Evolutionary conservation across 2,113 vertebrate species (phyloP), one percentile per base, ranked within the genome.

Genomic region (Xiphophorus couchianus): DNA sequence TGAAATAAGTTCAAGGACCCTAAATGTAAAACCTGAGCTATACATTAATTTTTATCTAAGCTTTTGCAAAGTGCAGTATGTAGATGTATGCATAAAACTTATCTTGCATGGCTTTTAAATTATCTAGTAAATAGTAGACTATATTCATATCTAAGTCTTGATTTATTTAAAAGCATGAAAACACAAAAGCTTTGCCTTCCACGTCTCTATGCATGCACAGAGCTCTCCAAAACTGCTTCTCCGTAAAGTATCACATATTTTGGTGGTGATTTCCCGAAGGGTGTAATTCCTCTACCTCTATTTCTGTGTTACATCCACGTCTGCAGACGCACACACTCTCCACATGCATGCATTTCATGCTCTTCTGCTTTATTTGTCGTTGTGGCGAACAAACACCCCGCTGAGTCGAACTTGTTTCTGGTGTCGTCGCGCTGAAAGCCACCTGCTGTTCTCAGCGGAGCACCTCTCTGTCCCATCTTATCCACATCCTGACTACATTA

Each of bases 381-480:
- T 80, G 78, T 82, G 75, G 83, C 85, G 86, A 85, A 69, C 79
- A 82, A 83, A 84, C 86, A 70, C 77, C 89, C 90, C 0, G 37
- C 89, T 84, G 91, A 12, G 84, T 82, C 78, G 79, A 74, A 54
- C 81, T 77, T 88, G 83, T 88, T 91, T 76, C 80, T 74, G 30
- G 82, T 83, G 83, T 84, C 87, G 84, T 58, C 64, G 70, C 88
- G 86, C 91, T 91, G 91, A 93, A 92, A 91, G 83, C 78, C 86
- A 86, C 91, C 90, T 92, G 91, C 91, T 93, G 92, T 81, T 89
- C 87, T 88, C 87, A 90, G 88, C 90, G 88, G 83, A 90, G 89
- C 54, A 51, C 66, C 33, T 78, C 86, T 78, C 84, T 72, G 9
- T 67, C 77, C 76, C 39, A 71, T 69, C 72, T 82, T 73, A 74